A percentile compares a stretch with the other conserved stretches of the same genome.
These are phyloP conservation scores for Oenanthe oenanthe DNA, from an alignment of 2,113 vertebrate genomes.

Conservation along the genomic window DNA sequence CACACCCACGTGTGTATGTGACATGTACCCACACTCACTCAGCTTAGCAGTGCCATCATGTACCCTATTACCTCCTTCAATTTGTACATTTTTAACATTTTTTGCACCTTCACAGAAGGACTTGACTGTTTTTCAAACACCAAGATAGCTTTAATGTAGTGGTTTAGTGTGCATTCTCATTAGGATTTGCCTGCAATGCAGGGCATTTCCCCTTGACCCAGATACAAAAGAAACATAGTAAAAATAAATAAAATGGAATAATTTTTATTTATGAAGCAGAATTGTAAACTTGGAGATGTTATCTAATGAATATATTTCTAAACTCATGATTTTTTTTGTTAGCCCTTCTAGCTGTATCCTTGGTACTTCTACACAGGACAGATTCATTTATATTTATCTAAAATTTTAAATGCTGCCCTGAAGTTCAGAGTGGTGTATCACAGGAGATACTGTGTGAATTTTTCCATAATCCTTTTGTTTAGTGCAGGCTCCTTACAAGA, in stretches of 20 bases:
- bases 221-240: neutral
- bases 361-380: neutral
- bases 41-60: neutral
- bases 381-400: neutral
- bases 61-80: neutral
- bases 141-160: neutral
- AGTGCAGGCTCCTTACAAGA: neutral
- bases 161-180: neutral
- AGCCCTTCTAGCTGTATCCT: neutral
- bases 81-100: conserved; percentile 26
- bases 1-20: neutral
- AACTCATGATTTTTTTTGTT: neutral
- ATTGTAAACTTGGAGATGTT: neutral
- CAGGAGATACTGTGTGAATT: neutral
- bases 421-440: neutral
- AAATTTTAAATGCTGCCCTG: neutral
- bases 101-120: conserved; percentile 19
- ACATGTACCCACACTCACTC: neutral
- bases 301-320: neutral
- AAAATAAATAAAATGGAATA: neutral
- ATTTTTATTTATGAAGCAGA: neutral
- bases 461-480: neutral
- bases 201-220: neutral
- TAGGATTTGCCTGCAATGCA: neutral
- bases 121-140: neutral